Percentiles rank a stretch among this genome's conserved stretches.
Conservation (phyloP, 2,888 invertebrate genomes). For the Parnassius mnemosyne region DNA sequence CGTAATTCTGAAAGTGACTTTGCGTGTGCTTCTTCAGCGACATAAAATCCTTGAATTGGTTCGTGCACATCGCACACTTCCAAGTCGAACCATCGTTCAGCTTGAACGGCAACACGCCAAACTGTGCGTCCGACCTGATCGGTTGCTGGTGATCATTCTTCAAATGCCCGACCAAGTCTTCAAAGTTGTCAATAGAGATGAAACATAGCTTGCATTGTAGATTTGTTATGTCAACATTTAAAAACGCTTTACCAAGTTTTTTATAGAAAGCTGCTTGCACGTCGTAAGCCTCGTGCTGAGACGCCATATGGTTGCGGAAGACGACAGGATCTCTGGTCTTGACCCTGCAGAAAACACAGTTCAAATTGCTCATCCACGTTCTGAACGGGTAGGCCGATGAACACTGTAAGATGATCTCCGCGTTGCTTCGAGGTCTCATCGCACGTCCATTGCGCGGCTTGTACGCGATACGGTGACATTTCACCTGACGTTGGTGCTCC, state of each 20-base stretch:
- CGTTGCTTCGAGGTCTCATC: constrained; percentile 61
- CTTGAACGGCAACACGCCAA: constrained; percentile 66
- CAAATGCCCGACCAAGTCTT: constrained; percentile 59
- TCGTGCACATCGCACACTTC: constrained; percentile 71
- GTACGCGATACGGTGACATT: constrained; percentile 65
- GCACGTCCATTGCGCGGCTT: constrained; percentile 66
- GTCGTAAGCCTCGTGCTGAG: constrained; percentile 62
- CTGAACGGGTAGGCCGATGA: constrained; percentile 70
- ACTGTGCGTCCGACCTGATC: constrained; percentile 60
- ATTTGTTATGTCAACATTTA: constrained; percentile 69
- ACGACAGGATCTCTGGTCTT: constrained; percentile 64
- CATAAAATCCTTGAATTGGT: constrained; percentile 68
- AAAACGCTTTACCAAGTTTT: constrained; percentile 68
- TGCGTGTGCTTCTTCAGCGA: constrained; percentile 69
- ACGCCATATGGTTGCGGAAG: constrained; percentile 58
- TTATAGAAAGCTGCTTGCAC: constrained; percentile 70
- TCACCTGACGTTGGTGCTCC: constrained; percentile 67
- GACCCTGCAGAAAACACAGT: constrained; percentile 69
- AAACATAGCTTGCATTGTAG: constrained; percentile 71
- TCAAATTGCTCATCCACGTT: constrained; percentile 71
- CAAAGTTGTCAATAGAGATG: constrained; percentile 57
- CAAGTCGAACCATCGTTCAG: constrained; percentile 65
- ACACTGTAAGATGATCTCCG: constrained; percentile 68
- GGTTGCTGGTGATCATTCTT: constrained; percentile 68
- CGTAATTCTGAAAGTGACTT: constrained; percentile 71